Evolutionary conservation across 2,113 vertebrate genomes (phyloP).

Genomic region (Menura novaehollandiae): DNA sequence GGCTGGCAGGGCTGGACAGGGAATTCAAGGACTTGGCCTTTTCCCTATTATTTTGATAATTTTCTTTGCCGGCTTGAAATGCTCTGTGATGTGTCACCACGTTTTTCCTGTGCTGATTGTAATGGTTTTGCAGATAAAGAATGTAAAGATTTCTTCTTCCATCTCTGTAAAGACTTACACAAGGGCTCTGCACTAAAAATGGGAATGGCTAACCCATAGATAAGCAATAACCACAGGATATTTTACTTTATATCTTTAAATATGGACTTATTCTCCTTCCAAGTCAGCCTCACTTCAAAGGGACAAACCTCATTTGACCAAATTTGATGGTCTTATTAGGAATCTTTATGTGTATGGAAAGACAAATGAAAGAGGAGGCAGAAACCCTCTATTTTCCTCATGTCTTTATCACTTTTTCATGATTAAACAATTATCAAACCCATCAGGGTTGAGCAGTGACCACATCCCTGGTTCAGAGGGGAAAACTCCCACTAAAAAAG

Average conservation of each 20-base stretch:
- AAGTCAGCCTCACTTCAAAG: not conserved
- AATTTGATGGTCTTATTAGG: not conserved
- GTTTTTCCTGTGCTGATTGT: not conserved
- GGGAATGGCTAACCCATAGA: fast-evolving
- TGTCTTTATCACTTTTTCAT: not conserved
- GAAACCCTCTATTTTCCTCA: not conserved
- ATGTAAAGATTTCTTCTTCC: not conserved
- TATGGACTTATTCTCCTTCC: not conserved
- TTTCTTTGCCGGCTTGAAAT: not conserved
- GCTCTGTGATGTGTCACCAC: not conserved
- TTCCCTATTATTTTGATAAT: not conserved
- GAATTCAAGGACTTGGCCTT: not conserved
- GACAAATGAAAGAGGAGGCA: not conserved
- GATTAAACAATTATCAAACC: not conserved
- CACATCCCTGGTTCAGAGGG: not conserved
- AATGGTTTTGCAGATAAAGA: not conserved
- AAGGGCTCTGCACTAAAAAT: not conserved
- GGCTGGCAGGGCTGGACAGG: not conserved
- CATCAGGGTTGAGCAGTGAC: not conserved
- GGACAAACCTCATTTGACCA: not conserved
- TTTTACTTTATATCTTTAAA: not conserved
- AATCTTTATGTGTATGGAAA: fast-evolving
- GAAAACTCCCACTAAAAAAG: not conserved
- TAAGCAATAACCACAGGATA: not conserved
- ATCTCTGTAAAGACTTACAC: not conserved